Conservation (phyloP, 1,140 invertebrate genomes). For the Coenobita brevimanus region DNA sequence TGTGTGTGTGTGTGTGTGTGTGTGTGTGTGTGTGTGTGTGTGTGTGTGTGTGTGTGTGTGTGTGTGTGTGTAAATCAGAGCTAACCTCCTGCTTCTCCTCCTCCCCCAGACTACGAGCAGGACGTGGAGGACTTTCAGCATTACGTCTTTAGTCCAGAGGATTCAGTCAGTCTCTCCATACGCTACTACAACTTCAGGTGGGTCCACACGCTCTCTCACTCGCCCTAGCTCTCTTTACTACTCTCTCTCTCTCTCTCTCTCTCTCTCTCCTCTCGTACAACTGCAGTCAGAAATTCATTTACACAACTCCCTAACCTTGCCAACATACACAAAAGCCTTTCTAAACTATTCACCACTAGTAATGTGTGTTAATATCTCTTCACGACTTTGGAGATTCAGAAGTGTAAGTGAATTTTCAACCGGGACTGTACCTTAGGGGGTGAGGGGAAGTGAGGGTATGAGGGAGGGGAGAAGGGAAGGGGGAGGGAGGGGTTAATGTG, state of each 20-base stretch:
- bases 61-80: background rate
- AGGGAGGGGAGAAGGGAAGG: too few species aligned
- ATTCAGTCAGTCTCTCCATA: conserved; percentile 91
- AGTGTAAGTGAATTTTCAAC: too few species aligned
- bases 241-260: background rate
- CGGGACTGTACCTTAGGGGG: too few species aligned
- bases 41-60: background rate
- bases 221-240: background rate
- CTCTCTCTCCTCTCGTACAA: background rate
- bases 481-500: too few species aligned
- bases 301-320: background rate
- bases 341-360: too few species aligned
- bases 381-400: too few species aligned
- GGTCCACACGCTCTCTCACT: background rate
- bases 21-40: too few species aligned
- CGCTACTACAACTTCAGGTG: conserved; percentile 82
- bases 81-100: background rate
- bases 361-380: too few species aligned
- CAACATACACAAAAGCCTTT: background rate
- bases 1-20: too few species aligned
- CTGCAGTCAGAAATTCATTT: background rate
- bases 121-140: conserved; percentile 72
- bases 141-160: conserved; percentile 86
- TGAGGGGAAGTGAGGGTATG: too few species aligned
- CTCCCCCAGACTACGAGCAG: conserved; percentile 69